These are phyloP conservation scores for Menidia menidia DNA, from an alignment of 2,797 vertebrate species.

Conservation along the genomic window DNA sequence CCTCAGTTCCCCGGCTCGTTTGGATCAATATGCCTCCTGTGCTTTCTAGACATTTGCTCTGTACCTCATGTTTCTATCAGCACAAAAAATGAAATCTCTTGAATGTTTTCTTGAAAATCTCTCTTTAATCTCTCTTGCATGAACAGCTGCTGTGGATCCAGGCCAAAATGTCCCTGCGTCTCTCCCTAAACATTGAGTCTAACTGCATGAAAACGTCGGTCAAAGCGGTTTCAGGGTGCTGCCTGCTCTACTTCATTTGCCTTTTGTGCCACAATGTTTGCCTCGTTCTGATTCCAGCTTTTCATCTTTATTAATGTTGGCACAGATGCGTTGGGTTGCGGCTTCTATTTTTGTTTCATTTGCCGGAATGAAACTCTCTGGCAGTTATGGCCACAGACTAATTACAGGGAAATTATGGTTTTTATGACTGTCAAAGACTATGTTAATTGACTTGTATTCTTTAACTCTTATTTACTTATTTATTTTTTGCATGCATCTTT, in stretches of 20 bases:
- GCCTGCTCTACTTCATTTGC: conserved; percentile 20
- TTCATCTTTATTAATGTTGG: conserved; percentile 55
- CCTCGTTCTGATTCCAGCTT: conserved; percentile 28
- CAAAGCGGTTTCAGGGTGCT: not conserved
- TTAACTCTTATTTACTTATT: not conserved
- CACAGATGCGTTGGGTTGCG: conserved; percentile 20
- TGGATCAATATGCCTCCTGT: not conserved
- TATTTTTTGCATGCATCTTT: not conserved
- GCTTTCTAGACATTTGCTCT: not conserved
- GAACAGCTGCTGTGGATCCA: not conserved
- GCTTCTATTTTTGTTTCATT: conserved; percentile 40
- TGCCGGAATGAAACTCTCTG: conserved; percentile 41
- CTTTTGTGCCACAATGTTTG: conserved; percentile 29
- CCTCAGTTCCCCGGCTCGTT: not conserved
- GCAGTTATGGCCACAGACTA: conserved; percentile 21
- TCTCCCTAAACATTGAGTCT: not conserved
- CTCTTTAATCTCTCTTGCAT: not conserved
- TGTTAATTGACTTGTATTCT: conserved; percentile 4
- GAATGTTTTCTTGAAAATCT: not conserved
- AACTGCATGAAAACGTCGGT: not conserved
- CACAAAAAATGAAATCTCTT: not conserved
- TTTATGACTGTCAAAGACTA: conserved; percentile 6
- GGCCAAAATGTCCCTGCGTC: not conserved
- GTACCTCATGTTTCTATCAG: not conserved
- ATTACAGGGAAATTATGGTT: conserved; percentile 17